Percentiles rank a stretch among this genome's conserved stretches.
These are phyloP conservation scores for Drosophila antonietae DNA, from an alignment of 2,888 invertebrate species.

Conservation along the genomic window DNA sequence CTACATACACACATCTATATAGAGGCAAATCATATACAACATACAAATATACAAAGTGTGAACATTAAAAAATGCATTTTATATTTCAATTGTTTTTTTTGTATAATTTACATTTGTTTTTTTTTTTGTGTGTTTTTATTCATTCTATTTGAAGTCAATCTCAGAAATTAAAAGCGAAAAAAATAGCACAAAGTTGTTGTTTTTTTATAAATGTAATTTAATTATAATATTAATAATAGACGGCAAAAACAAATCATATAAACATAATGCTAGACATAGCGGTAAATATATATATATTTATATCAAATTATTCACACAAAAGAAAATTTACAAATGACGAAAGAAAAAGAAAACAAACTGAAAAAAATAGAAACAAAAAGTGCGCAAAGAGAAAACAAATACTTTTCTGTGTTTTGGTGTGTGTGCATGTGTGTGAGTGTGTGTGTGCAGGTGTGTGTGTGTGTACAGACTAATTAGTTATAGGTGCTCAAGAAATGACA, in stretches of 20 bases:
- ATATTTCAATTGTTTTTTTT: conserved; percentile 26
- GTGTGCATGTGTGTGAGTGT: conserved; percentile 12
- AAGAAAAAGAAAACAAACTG: conserved; percentile 21
- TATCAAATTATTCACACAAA: conserved; percentile 32
- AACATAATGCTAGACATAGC: conserved; percentile 27
- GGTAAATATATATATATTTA: conserved; percentile 21
- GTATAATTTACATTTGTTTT: conserved; percentile 68
- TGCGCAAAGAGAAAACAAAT: conserved; percentile 61
- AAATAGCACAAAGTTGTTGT: conserved; percentile 56
- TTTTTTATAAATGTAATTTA: conserved; percentile 45
- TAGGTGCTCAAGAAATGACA: conserved; percentile 30
- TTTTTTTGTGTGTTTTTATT: conserved; percentile 51
- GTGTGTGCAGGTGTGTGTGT: conserved; percentile 9
- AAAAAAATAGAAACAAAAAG: conserved; percentile 42
- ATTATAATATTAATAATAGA: conserved; percentile 32
- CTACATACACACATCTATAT: neutral
- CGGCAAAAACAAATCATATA: conserved; percentile 35
- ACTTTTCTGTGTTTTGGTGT: conserved; percentile 44
- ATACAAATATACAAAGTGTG: conserved; percentile 17
- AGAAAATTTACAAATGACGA: conserved; percentile 32
- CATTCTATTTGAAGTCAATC: conserved; percentile 66
- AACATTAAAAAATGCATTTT: conserved; percentile 67
- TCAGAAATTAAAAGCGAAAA: conserved; percentile 70
- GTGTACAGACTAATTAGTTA: conserved; percentile 40
- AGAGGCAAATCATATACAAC: conserved; percentile 26